Evolutionary conservation across 2,113 vertebrate genomes (phyloP).

Genomic region (Tetrax tetrax): DNA sequence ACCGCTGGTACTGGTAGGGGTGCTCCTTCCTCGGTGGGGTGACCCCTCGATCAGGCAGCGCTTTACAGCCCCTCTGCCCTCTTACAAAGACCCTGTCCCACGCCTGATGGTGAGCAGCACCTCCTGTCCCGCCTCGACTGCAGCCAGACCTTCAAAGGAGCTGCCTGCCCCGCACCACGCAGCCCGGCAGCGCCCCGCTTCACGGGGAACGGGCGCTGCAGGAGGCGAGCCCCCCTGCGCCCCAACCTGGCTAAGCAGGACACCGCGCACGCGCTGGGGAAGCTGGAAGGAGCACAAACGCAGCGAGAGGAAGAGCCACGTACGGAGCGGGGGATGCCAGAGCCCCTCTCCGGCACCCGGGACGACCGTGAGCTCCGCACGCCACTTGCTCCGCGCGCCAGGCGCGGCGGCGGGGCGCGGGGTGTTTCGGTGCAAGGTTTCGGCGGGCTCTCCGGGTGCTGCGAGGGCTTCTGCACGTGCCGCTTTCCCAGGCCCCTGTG

Average conservation of each 20-base stretch:
- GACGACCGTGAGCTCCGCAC: too few relatives aligned
- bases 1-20: background rate
- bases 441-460: fast-evolving
- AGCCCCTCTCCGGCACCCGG: background rate
- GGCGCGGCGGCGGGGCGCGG: fast-evolving
- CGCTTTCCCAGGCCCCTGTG: background rate
- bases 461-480: background rate
- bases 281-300: background rate
- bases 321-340: background rate
- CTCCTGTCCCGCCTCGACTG: background rate
- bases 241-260: background rate
- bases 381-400: background rate
- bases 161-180: background rate
- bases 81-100: background rate
- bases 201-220: background rate
- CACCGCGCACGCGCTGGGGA: background rate
- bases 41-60: background rate
- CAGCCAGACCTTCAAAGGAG: background rate
- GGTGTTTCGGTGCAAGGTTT: background rate
- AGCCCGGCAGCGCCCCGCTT: background rate
- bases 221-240: background rate
- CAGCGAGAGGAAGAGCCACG: background rate
- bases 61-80: background rate
- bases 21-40: background rate
- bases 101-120: background rate